Percentiles rank a stretch among this genome's conserved stretches.
Evolutionary conservation across 1,140 invertebrate genomes (phyloP).

Genomic region (Heliconius himera): DNA sequence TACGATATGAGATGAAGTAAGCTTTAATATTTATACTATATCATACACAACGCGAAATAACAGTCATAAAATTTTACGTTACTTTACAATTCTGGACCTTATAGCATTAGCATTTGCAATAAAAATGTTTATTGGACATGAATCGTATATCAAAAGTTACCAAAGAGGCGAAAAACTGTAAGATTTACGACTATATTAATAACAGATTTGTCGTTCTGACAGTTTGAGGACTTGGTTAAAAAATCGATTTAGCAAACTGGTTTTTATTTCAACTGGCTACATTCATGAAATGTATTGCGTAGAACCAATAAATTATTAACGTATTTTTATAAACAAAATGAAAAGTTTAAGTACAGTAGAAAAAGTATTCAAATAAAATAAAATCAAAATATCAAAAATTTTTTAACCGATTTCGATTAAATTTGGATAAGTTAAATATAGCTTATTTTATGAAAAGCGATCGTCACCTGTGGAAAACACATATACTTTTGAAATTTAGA

Average conservation of each 20-base stretch:
- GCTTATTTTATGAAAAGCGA: too few relatives aligned
- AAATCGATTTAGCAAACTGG: constrained; percentile 5
- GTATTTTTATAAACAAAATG: too few relatives aligned
- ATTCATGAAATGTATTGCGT: background rate
- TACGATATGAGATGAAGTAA: too few relatives aligned
- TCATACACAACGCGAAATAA: background rate
- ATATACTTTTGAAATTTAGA: too few relatives aligned
- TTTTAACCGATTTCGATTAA: too few relatives aligned
- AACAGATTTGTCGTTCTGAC: constrained; percentile 5
- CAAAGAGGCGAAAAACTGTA: background rate
- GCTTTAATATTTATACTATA: background rate
- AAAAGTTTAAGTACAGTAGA: too few relatives aligned
- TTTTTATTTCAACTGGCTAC: background rate
- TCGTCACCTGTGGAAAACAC: too few relatives aligned
- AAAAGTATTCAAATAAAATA: too few relatives aligned
- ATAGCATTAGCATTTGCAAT: background rate
- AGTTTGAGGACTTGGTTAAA: background rate
- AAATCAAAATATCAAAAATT: background rate
- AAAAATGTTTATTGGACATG: background rate
- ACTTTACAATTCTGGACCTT: constrained; percentile 6
- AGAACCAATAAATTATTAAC: background rate
- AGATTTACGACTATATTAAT: constrained; percentile 4
- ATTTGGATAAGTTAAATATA: too few relatives aligned
- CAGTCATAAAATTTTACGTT: background rate
- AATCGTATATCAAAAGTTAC: constrained; percentile 1